phyloP scores from a whole-genome alignment of 2,888 invertebrate species.

The Drosophila barbarae region DNA sequence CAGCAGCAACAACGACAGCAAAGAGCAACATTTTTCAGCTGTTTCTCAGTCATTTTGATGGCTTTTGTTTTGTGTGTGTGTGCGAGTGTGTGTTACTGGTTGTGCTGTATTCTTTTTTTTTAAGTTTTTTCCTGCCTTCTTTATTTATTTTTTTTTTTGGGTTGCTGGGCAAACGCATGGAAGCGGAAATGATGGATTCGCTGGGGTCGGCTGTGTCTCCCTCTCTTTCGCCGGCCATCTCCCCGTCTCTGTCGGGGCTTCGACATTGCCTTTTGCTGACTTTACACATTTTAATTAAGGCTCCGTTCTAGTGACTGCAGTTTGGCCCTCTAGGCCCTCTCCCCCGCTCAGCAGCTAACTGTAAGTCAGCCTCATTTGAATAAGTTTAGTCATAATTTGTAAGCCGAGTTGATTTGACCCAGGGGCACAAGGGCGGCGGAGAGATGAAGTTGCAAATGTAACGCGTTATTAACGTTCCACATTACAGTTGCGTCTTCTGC shows the following conservation, averaged over 20 bases:
- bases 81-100: conserved; percentile 39
- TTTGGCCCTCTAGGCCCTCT: conserved; percentile 23
- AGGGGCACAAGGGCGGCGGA: background rate
- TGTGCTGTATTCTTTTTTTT: conserved; percentile 22
- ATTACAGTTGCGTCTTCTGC: conserved; percentile 58
- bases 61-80: conserved; percentile 19
- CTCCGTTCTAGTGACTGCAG: conserved; percentile 69
- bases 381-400: conserved; percentile 73
- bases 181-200: conserved; percentile 80
- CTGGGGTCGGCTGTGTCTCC: conserved; percentile 53
- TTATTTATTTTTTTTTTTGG: conserved; percentile 39
- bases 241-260: conserved; percentile 38
- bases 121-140: conserved; percentile 14
- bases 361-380: conserved; percentile 71
- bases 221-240: conserved; percentile 29
- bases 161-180: conserved; percentile 75
- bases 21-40: conserved; percentile 65
- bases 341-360: conserved; percentile 40
- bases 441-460: conserved; percentile 73
- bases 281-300: conserved; percentile 74
- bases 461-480: conserved; percentile 75
- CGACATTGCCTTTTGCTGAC: conserved; percentile 53
- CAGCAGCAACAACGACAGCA: conserved; percentile 34
- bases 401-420: conserved; percentile 55
- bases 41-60: conserved; percentile 58